A percentile compares a stretch with the other conserved stretches of the same genome.
phyloP scores from a whole-genome alignment of 2,797 vertebrate genomes.

The Mareca penelope region DNA sequence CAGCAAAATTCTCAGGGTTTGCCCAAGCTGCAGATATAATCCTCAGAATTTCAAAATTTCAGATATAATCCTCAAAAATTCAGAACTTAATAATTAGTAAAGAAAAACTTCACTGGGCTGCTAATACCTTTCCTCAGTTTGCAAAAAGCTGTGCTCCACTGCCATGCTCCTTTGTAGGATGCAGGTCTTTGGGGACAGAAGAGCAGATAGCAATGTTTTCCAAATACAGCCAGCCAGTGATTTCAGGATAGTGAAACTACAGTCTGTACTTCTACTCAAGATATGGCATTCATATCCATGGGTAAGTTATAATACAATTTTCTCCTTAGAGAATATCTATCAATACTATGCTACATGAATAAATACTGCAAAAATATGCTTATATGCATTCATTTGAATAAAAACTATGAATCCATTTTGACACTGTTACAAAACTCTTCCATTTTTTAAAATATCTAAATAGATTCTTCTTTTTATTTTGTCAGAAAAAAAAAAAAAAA shows the following conservation, averaged over 20 bases:
- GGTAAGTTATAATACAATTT: not conserved
- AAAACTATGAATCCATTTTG: not conserved
- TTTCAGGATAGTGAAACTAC: not conserved
- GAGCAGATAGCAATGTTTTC: not conserved
- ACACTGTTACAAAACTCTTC: not conserved
- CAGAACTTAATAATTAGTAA: not conserved
- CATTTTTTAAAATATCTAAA: not conserved
- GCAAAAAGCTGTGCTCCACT: not conserved
- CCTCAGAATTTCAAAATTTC: not conserved
- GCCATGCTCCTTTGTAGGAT: rapidly evolving
- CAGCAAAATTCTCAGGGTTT: not conserved
- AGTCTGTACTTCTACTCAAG: not conserved
- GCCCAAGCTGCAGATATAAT: not conserved
- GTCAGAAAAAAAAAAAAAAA: not conserved
- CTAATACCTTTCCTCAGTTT: not conserved
- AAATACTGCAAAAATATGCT: not conserved
- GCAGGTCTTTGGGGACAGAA: not conserved
- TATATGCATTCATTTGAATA: not conserved
- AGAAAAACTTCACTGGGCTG: not conserved
- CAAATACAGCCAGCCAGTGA: not conserved
- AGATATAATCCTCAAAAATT: not conserved
- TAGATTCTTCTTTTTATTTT: not conserved
- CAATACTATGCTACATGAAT: not conserved
- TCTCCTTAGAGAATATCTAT: not conserved
- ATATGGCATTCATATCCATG: not conserved